phyloP scores from a whole-genome alignment of 1,140 invertebrate species.

The Brachionus plicatilis region DNA sequence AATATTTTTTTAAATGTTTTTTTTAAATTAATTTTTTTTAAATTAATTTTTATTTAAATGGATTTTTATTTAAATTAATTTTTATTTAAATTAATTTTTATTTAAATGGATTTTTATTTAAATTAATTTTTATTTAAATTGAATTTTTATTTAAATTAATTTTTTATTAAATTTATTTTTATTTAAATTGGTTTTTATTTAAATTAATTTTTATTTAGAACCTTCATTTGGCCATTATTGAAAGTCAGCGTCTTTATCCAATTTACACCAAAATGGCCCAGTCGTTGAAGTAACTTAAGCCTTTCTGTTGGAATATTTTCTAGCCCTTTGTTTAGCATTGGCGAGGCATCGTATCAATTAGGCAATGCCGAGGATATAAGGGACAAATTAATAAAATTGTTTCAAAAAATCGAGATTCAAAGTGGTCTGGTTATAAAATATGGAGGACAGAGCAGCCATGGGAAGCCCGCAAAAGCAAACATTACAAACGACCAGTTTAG shows the following conservation, averaged over 20 bases:
- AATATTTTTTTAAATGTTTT: no score
- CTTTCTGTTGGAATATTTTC: constrained; percentile 43
- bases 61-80: no score
- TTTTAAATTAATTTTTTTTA: no score
- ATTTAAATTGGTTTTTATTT: neutral
- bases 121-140: constrained; percentile 2
- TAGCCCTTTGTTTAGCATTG: constrained; percentile 60
- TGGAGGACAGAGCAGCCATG: neutral
- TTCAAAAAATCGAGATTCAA: constrained; percentile 74
- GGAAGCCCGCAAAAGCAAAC: neutral
- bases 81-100: no score
- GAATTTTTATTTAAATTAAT: no score
- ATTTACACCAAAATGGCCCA: constrained; percentile 78
- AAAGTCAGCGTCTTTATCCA: constrained; percentile 69
- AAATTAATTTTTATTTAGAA: constrained; percentile 51
- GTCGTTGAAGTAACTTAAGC: constrained; percentile 62
- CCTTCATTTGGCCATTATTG: constrained; percentile 66
- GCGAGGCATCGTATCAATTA: constrained; percentile 78
- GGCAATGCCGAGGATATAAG: constrained; percentile 74
- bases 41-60: no score
- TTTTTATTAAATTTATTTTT: neutral
- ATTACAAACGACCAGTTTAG: neutral
- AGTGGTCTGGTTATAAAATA: constrained; percentile 46
- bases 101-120: no score
- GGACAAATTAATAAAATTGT: constrained; percentile 73